Base-by-base conservation (phyloP, 1,140 invertebrate genomes). In the Achatina immaculata region DNA sequence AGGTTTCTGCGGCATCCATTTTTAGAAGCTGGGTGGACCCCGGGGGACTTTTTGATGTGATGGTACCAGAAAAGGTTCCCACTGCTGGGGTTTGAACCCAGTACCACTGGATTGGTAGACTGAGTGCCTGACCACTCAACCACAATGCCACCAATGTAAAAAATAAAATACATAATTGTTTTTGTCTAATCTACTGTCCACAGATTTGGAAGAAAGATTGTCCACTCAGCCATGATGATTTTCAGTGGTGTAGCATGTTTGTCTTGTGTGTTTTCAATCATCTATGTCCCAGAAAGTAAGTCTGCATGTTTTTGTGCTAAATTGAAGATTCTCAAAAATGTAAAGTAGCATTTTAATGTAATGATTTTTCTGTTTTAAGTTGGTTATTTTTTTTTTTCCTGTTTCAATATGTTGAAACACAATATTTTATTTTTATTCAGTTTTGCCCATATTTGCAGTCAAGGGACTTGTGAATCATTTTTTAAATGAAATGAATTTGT, bases 211-310 rank as follows among this genome's bases (percentile, higher is more conserved):
- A 72, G 84, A 51, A 80, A 80, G 40, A 79, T 71, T 16, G 68
- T 83, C 11, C 77, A 82, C 40, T 83, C 66, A 48, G 68, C 43
- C 3, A 78, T 74, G 24, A 82, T 83, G 84, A 28, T 83, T 38
- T 74, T 68, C 24, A 81, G 82, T 34, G 82, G 82, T 16, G 42
- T 80, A 19, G 78, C 82, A n/a, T 82, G 81, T 68, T 24, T 85
- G 28, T 79, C 73, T 51, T 82, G 80, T 16, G 82, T 85, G 19
- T 82, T 82, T 66, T 58, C 82, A 62, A 81, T 80, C 21, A 38
- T 83, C 4, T 82, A 62, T 28, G 78, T 72, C 28, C 40, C 65
- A 31, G 58, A 82, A 66, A 75, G 83, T 82, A 71, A 78, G 77
- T 42, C 14, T 14, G 14, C 48, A 28, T 2, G 28, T 9, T 6